A percentile compares a stretch with the other conserved stretches of the same genome.
phyloP scores from a whole-genome alignment of 2,797 vertebrate species.

The Coreius guichenoti region DNA sequence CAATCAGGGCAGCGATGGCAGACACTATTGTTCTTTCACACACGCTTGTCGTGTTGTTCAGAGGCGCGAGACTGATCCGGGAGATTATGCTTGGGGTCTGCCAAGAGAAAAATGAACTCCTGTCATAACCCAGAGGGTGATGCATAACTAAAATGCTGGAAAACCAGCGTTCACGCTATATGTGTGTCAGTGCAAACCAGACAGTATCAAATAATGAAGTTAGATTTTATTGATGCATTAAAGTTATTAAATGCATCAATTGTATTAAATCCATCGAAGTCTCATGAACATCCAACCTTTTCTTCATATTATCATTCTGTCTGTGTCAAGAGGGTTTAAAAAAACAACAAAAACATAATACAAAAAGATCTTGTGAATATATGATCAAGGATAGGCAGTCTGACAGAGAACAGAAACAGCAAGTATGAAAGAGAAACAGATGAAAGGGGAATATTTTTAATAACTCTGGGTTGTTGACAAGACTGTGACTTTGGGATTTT shows the following conservation, averaged over 20 bases:
- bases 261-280: not conserved
- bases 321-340: not conserved
- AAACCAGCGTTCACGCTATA: not conserved
- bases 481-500: constrained; percentile 4
- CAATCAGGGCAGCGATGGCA: not conserved
- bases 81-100: constrained; percentile 16
- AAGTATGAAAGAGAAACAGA: not conserved
- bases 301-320: not conserved
- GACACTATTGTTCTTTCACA: not conserved
- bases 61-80: not conserved
- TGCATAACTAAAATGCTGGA: not conserved
- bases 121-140: constrained; percentile 6
- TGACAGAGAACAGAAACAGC: not conserved
- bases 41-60: not conserved
- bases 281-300: not conserved
- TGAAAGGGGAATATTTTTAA: constrained; percentile 6
- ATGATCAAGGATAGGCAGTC: not conserved
- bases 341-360: constrained; percentile 2
- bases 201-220: not conserved
- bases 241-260: too few species aligned
- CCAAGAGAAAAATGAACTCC: constrained; percentile 9
- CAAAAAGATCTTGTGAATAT: constrained; percentile 2
- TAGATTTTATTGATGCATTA: not conserved
- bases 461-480: constrained; percentile 1
- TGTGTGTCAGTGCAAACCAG: not conserved